Conservation (phyloP, 1,140 invertebrate species). For the Thaumatotibia leucotreta region DNA sequence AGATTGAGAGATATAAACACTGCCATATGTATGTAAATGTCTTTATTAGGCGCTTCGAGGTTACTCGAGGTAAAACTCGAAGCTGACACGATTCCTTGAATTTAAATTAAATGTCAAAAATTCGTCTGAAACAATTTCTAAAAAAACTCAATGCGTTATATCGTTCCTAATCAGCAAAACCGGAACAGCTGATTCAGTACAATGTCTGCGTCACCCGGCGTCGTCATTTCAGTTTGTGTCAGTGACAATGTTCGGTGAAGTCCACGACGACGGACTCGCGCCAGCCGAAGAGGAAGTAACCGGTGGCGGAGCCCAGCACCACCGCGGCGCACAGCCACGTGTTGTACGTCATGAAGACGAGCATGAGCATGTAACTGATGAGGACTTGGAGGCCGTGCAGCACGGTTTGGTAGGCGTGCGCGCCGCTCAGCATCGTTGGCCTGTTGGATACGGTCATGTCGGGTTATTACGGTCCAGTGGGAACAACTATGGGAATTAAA, state of each 20-base stretch:
- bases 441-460: too few species aligned
- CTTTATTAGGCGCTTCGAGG: too few species aligned
- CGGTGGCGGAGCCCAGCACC: slow-evolving; percentile 91
- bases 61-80: too few species aligned
- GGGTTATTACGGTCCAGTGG: too few species aligned
- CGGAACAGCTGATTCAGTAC: neutral
- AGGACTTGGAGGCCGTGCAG: slow-evolving; percentile 90
- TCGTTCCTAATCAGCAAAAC: neutral
- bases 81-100: too few species aligned
- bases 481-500: too few species aligned
- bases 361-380: slow-evolving; percentile 96
- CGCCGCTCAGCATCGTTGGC: slow-evolving; percentile 87
- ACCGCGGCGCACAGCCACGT: slow-evolving; percentile 94
- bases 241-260: slow-evolving; percentile 97
- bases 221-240: slow-evolving; percentile 34
- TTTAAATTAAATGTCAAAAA: too few species aligned
- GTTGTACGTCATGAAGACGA: slow-evolving; percentile 99
- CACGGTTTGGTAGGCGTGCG: slow-evolving; percentile 91
- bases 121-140: too few species aligned
- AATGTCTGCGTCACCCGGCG: slow-evolving; percentile 18
- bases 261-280: slow-evolving; percentile 94
- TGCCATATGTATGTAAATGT: too few species aligned
- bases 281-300: slow-evolving; percentile 97
- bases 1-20: too few species aligned
- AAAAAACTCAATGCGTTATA: neutral